Evolutionary conservation across 2,888 invertebrate species (phyloP), one percentile per base, ranked within the genome.

Genomic region (Chydorus sphaericus): DNA sequence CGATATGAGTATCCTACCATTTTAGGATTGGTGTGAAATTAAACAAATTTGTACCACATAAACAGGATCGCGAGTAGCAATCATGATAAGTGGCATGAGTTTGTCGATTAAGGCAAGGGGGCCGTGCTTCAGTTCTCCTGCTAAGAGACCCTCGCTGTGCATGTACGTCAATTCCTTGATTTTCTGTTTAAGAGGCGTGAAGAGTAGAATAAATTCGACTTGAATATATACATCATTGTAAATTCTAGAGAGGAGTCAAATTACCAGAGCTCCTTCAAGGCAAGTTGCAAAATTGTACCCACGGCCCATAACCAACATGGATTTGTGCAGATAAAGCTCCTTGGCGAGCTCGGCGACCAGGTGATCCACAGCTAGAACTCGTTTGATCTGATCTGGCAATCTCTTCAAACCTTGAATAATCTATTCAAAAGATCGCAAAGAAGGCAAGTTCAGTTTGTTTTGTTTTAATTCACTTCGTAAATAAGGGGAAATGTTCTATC

Each of bases 271-370:
- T 57, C 96, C 98, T 74, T 99, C 98, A 65, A 99, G 77, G 67
- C 98, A 98, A 1, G 98, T 98, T 23, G 98, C 94, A 66, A 90
- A 98, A 71, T 99, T 98, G 71, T 89, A 98, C 37, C 98, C 98
- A 61, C 98, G 81, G 55, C 98, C 98, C 97, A 99, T 97, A 60
- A 99, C 92, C 54, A 99, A 75, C 55, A 99, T 73, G 1, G 93
- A 94, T 68, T 92, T 90, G 68, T 97, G 89, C 64, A 86, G 81
- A 71, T 87, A 93, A 54, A 98, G 75, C 65, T 90, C 85, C 69
- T 90, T 79, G 2, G 98, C 92, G 56, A 98, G 73, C 57, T 81
- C 79, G 65, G 83, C 80, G 0, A 98, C 93, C 71, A 89, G 77
- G 0, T 80, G 76, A 69, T 99, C 94, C 59, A 91, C 74, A 62